Evolutionary conservation across 1,140 invertebrate genomes (phyloP).

Genomic region (Philaenus spumarius): DNA sequence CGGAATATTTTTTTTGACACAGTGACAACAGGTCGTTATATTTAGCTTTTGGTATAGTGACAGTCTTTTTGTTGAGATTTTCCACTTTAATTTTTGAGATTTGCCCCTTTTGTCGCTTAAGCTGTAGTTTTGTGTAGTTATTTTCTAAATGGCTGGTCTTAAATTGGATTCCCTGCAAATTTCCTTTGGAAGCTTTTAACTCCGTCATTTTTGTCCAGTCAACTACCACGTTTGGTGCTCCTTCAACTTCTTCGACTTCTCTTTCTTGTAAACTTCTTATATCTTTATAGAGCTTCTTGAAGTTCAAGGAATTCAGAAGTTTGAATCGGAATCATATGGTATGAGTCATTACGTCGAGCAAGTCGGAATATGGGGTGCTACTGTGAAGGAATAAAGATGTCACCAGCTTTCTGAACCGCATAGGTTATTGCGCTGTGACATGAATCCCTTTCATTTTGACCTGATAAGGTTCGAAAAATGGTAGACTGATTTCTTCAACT

Average conservation of each 20-base stretch:
- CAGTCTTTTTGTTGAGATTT: too few species aligned
- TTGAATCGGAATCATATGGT: not conserved
- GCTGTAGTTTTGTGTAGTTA: too few species aligned
- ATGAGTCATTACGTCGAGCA: not conserved
- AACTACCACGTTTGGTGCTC: not conserved
- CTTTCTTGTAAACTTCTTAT: not conserved
- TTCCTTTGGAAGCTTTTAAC: slow-evolving; percentile 1
- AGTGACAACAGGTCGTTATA: too few species aligned
- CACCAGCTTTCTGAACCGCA: not conserved
- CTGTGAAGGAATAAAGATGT: not conserved
- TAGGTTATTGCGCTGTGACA: not conserved
- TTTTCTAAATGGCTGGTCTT: not conserved
- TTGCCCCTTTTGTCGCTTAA: too few species aligned
- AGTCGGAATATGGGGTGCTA: not conserved
- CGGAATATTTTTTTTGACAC: too few species aligned
- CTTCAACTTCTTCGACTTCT: not conserved
- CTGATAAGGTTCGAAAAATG: not conserved
- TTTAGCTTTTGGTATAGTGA: too few species aligned
- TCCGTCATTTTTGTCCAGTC: not conserved
- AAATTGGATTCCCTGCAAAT: not conserved
- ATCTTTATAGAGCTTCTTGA: not conserved
- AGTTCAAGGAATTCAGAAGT: not conserved
- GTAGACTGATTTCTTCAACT: not conserved
- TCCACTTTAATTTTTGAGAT: too few species aligned
- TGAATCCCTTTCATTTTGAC: not conserved